These are phyloP conservation scores for Hirtodrosophila alboralis DNA, from an alignment of 2,888 invertebrate genomes.

Conservation along the genomic window DNA sequence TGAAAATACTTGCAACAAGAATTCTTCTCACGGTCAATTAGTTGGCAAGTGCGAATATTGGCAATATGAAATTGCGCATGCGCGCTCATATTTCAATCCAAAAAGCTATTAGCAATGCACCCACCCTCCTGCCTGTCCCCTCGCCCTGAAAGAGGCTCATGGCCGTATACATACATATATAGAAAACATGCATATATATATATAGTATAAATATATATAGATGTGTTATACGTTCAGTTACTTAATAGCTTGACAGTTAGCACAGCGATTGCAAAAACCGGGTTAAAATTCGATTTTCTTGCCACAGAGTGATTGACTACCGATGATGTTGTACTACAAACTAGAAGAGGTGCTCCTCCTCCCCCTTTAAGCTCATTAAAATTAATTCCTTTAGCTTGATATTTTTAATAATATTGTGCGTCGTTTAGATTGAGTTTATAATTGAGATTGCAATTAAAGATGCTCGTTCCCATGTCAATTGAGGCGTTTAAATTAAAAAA, in stretches of 20 bases:
- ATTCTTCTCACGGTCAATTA: conserved; percentile 49
- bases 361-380: too few species aligned
- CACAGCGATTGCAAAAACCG: conserved; percentile 19
- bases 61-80: conserved; percentile 47
- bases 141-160: conserved; percentile 13
- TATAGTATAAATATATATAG: conserved; percentile 1
- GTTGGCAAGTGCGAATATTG: conserved; percentile 33
- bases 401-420: background rate
- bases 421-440: conserved; percentile 6
- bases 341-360: too few species aligned
- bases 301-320: background rate
- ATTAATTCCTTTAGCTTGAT: background rate
- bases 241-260: conserved; percentile 28
- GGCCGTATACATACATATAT: conserved; percentile 34
- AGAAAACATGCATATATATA: conserved; percentile 4
- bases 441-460: conserved; percentile 4
- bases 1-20: conserved; percentile 19
- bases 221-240: conserved; percentile 7
- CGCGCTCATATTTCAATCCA: conserved; percentile 35
- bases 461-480: conserved; percentile 32
- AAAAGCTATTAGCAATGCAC: conserved; percentile 44
- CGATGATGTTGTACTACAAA: too few species aligned
- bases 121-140: background rate
- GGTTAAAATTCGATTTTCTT: conserved; percentile 8
- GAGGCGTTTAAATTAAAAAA: conserved; percentile 19